These are phyloP conservation scores for Prolemur simus DNA, from an alignment of 2,113 vertebrate genomes.

Conservation along the genomic window DNA sequence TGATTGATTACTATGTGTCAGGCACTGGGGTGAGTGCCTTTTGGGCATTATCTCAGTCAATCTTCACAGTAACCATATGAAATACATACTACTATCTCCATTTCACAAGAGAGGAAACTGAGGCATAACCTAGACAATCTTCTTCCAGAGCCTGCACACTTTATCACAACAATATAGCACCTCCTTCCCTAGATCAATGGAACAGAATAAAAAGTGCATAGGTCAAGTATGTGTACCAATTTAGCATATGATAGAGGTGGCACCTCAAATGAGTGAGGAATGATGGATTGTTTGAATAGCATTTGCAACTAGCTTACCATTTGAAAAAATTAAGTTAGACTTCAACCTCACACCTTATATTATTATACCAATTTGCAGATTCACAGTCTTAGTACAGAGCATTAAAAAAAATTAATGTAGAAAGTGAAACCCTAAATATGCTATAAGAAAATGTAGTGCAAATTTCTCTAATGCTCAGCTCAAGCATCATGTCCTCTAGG, in stretches of 20 bases:
- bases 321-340: neutral
- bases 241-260: neutral
- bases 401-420: neutral
- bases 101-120: neutral
- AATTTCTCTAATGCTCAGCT: neutral
- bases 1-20: neutral
- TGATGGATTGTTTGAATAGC: neutral
- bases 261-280: neutral
- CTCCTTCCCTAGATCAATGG: neutral
- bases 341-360: neutral
- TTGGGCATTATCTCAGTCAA: neutral
- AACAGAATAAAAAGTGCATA: neutral
- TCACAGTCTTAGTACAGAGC: neutral
- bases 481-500: neutral
- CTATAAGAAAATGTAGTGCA: neutral
- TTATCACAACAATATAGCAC: neutral
- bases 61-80: neutral
- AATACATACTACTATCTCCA: neutral
- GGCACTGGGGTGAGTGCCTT: neutral
- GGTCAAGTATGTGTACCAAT: neutral
- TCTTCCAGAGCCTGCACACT: neutral
- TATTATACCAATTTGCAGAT: neutral
- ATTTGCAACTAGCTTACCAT: neutral
- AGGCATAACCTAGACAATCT: neutral
- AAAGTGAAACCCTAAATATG: neutral